Evolutionary conservation across 1,140 invertebrate genomes (phyloP).

Genomic region (Aphaenogaster ashmeadi): DNA sequence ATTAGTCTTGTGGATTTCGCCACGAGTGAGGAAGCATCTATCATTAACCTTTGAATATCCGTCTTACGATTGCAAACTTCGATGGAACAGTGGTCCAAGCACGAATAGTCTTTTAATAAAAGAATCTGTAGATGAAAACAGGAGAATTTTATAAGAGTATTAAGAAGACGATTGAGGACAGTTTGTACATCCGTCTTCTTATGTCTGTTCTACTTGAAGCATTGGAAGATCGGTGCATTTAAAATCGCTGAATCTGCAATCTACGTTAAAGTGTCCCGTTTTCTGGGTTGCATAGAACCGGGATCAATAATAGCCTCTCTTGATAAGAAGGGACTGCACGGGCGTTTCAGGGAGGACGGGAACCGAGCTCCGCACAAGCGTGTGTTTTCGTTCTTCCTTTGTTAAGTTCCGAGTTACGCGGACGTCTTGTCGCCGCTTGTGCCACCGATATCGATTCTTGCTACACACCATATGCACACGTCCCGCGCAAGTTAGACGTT

Average conservation of each 20-base stretch:
- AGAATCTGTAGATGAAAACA: neutral
- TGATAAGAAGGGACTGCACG: slow-evolving; percentile 30
- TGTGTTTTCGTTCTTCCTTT: slow-evolving; percentile 34
- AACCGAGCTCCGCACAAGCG: neutral
- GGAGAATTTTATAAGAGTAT: neutral
- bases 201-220: neutral
- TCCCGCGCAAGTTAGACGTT: slow-evolving; percentile 9
- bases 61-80: slow-evolving; percentile 31
- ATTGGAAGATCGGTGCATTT: neutral
- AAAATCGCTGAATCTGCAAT: neutral
- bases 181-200: neutral
- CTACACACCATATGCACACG: neutral
- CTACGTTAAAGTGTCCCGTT: slow-evolving; percentile 27
- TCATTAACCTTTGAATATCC: slow-evolving; percentile 59
- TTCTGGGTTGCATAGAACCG: neutral
- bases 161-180: neutral
- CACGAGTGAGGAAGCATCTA: slow-evolving; percentile 47
- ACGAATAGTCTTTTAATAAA: neutral
- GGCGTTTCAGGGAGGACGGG: neutral
- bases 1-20: slow-evolving; percentile 55
- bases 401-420: slow-evolving; percentile 16
- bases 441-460: slow-evolving; percentile 40
- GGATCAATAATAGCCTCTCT: slow-evolving; percentile 43
- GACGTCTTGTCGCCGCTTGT: neutral
- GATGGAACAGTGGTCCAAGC: neutral